phyloP scores from a whole-genome alignment of 2,113 vertebrate species.

The Thryonomys swinderianus region DNA sequence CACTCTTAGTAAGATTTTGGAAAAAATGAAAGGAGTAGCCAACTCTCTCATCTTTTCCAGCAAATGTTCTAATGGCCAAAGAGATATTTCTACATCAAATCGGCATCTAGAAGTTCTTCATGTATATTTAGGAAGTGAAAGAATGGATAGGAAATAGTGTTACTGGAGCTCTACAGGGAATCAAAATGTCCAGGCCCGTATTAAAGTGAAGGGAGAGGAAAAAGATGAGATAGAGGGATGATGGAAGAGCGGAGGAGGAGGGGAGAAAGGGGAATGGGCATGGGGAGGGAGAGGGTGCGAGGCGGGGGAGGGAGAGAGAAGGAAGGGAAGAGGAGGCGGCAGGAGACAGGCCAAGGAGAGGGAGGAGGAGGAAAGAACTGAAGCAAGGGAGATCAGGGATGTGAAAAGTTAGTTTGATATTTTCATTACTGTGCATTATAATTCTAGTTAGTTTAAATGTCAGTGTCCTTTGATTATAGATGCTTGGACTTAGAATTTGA shows the following conservation, averaged over 20 bases:
- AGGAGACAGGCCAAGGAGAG: too few species aligned
- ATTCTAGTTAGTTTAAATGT: background rate
- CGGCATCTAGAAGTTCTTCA: background rate
- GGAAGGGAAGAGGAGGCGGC: too few species aligned
- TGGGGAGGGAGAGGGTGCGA: too few species aligned
- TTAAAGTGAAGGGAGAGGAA: background rate
- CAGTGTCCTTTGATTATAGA: background rate
- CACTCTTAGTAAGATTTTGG: background rate
- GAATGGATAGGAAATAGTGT: background rate
- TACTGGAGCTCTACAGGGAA: background rate
- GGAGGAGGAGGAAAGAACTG: too few species aligned
- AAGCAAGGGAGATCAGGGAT: background rate
- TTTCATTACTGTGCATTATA: background rate
- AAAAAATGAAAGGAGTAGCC: background rate
- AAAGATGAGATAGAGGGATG: too few species aligned
- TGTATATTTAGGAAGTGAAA: background rate
- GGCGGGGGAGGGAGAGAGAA: background rate
- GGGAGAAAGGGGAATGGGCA: background rate
- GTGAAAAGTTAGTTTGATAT: background rate
- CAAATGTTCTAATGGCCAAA: background rate
- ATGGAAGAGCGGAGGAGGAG: too few species aligned
- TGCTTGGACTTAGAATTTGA: background rate
- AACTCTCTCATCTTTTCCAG: background rate
- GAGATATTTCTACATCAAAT: background rate
- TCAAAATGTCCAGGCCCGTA: background rate